Evolutionary conservation across 2,888 invertebrate genomes (phyloP), one percentile per base, ranked within the genome.

Genomic region (Drosophila stalkeri): DNA sequence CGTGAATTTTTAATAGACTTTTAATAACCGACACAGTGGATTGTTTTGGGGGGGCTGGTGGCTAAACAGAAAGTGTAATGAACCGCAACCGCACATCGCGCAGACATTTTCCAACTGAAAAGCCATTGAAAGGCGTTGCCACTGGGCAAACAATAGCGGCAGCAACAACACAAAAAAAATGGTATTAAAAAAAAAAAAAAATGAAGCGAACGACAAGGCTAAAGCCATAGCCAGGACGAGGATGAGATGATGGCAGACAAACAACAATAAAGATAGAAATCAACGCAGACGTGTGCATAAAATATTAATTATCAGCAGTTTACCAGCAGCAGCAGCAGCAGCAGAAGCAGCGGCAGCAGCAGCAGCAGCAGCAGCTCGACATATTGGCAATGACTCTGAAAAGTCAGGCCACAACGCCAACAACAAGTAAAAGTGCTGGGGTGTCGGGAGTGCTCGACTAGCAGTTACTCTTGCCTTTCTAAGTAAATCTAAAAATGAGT

Each of bases 191-290:
- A 65, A 55, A 60, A 39, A 39, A 39, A 9, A 49, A 67, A 66
- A 54, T 51, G 39, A 41, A 55, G 46, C 61, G 41, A 63, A 55
- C 54, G 55, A 49, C 20, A 47, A 47, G 64, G 70, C 59, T 41
- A 64, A 49, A 35, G 59, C 63, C 39, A 23, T 23, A 37, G 49
- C 44, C 37, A 65, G 33, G 60, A 72, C 20, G 67, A 61, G 27
- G 60, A 72, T 20, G 67, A 61, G 56, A 44, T 54, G 66, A 62
- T 77, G 81, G 68, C 79, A 86, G 89, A 84, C 84, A 85, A 89
- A 89, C 86, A 86, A 86, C 86, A 86, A 86, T 86, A 86, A 89
- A 86, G 86, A 86, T 86, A 86, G 86, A 86, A 86, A 86, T 86
- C 86, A 86, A 86, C 86, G 86, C 86, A 86, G 86, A 86, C 86